Conservation (phyloP, 2,113 vertebrate genomes). For the Nothoprocta perdicaria region DNA sequence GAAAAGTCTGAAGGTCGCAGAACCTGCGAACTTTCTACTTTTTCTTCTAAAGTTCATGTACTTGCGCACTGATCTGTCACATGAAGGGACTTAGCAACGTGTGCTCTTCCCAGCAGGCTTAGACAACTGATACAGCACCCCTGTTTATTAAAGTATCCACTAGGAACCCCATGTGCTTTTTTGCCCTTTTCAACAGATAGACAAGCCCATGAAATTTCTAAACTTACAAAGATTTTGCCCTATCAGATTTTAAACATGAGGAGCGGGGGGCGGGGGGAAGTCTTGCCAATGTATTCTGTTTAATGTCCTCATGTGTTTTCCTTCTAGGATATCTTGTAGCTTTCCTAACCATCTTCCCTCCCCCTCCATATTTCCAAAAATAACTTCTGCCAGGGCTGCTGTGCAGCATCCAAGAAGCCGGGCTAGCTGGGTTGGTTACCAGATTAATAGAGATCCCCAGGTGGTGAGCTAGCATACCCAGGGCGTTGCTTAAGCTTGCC, state of each 20-base stretch:
- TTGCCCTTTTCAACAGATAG: background rate
- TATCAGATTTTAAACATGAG: background rate
- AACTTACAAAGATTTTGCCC: background rate
- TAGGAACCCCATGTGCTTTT: background rate
- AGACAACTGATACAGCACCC: background rate
- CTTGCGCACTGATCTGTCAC: background rate
- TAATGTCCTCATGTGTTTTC: slow-evolving; percentile 11
- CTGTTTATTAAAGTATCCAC: background rate
- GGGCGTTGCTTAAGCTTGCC: slow-evolving; percentile 38
- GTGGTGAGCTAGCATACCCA: slow-evolving; percentile 39
- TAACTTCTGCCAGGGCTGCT: slow-evolving; percentile 38
- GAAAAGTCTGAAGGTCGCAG: background rate
- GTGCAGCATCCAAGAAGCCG: slow-evolving; percentile 27
- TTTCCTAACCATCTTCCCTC: slow-evolving; percentile 45
- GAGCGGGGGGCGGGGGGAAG: too few relatives aligned
- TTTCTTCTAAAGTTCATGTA: background rate
- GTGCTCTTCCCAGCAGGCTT: background rate
- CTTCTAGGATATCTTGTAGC: slow-evolving; percentile 18
- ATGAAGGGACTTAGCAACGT: background rate
- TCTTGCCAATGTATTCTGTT: background rate
- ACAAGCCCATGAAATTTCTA: background rate
- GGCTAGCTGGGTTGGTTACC: slow-evolving; percentile 26
- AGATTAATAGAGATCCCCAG: slow-evolving; percentile 52
- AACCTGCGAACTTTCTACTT: background rate
- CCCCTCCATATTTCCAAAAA: slow-evolving; percentile 48